These are phyloP conservation scores for Aurelia sp. DNA, from an alignment of 30 jellyfish, hydroid and myxozoan species.

Conservation along the genomic window DNA sequence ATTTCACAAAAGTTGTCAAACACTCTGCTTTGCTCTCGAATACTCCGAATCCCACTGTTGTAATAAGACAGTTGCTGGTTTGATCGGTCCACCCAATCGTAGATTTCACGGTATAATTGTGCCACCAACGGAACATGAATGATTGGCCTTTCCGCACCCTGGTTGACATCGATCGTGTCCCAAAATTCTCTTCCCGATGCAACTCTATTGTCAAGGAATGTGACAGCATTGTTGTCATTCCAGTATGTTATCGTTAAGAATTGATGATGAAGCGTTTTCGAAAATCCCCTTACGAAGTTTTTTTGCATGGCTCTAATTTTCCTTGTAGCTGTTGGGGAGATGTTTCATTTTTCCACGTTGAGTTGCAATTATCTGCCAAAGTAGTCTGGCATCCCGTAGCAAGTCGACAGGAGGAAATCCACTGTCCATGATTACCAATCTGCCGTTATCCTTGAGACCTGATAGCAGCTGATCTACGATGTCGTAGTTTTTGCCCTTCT, in stretches of 20 bases:
- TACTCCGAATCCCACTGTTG: background rate
- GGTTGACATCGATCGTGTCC: background rate
- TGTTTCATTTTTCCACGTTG: too few relatives aligned
- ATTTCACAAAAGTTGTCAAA: constrained; percentile 4
- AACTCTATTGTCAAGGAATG: background rate
- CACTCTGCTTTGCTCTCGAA: background rate
- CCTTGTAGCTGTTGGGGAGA: too few relatives aligned
- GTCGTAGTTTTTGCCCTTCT: too few relatives aligned
- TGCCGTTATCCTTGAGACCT: too few relatives aligned
- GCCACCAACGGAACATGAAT: background rate
- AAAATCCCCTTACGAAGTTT: too few relatives aligned
- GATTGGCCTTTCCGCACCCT: constrained; percentile 1
- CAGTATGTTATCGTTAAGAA: background rate
- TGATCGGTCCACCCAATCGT: constrained; percentile 17
- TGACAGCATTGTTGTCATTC: background rate
- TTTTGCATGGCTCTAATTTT: too few relatives aligned
- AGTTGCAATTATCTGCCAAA: too few relatives aligned
- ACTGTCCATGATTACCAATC: too few relatives aligned
- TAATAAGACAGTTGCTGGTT: background rate
- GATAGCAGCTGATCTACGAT: too few relatives aligned
- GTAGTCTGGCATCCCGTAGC: too few relatives aligned
- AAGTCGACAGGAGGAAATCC: too few relatives aligned
- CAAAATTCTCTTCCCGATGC: background rate
- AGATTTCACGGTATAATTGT: background rate
- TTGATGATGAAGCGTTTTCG: too few relatives aligned